Percentiles rank a stretch among this genome's conserved stretches.
phyloP scores from a whole-genome alignment of 2,113 vertebrate genomes.

The Maccullochella peelii region DNA sequence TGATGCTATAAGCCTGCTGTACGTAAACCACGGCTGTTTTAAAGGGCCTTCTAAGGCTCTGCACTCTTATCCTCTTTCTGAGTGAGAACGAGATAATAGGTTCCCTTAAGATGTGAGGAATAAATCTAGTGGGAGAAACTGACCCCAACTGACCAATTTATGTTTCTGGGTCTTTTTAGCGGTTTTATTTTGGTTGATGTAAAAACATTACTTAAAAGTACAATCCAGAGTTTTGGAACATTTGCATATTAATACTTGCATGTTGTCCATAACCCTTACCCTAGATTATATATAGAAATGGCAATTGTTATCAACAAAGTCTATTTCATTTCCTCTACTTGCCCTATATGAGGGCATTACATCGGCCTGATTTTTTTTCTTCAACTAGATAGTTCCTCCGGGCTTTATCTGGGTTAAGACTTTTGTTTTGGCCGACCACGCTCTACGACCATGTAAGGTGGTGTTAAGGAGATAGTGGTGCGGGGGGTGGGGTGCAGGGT shows the following conservation, averaged over 20 bases:
- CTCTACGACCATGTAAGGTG: constrained; percentile 64
- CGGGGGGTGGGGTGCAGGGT: constrained; percentile 53
- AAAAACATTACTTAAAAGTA: background rate
- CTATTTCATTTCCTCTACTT: background rate
- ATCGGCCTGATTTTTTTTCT: background rate
- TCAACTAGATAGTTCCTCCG: background rate
- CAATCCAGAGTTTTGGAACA: background rate
- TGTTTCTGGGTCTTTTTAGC: constrained; percentile 16
- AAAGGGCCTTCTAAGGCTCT: constrained; percentile 68
- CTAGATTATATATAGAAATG: background rate
- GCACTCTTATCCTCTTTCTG: constrained; percentile 68
- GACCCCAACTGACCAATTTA: constrained; percentile 19
- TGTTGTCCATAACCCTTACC: background rate
- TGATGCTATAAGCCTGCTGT: constrained; percentile 54
- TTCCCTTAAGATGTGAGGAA: constrained; percentile 58
- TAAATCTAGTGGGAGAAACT: constrained; percentile 45
- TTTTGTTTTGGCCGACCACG: constrained; percentile 44
- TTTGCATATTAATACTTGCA: background rate
- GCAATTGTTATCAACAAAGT: background rate
- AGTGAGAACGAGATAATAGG: constrained; percentile 73
- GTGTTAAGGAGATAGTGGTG: constrained; percentile 63
- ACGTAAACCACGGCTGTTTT: constrained; percentile 67
- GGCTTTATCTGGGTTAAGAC: constrained; percentile 55
- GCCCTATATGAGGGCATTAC: background rate
- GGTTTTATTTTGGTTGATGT: background rate